Evolutionary conservation across 1,140 invertebrate species (phyloP).

Genomic region (Polypedilum pembai): DNA sequence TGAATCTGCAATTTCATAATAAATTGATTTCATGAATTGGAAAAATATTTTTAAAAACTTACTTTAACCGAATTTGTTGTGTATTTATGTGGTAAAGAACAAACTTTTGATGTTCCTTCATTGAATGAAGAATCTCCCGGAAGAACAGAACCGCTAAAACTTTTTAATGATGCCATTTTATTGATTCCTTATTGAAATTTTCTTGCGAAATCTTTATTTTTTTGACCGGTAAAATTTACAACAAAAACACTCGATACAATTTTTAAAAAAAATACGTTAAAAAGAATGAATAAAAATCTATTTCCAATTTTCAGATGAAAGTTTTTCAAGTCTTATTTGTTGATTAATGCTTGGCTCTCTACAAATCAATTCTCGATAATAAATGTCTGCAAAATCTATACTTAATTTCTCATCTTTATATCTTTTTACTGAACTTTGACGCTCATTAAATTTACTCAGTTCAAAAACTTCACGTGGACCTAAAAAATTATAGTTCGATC

Average conservation of each 20-base stretch:
- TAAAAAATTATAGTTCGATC: neutral
- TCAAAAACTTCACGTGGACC: neutral
- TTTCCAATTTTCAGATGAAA: neutral
- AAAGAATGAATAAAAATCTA: no score
- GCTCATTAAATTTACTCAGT: neutral
- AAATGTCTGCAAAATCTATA: neutral
- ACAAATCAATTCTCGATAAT: neutral
- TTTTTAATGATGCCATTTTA: slow-evolving; percentile 5
- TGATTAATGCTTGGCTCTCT: neutral
- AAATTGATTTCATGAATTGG: neutral
- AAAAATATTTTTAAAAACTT: neutral
- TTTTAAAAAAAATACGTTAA: no score
- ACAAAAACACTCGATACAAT: no score
- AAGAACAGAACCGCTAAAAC: neutral
- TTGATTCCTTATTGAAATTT: neutral
- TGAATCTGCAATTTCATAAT: slow-evolving; percentile 29
- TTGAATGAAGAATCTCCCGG: neutral
- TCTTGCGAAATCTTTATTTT: no score
- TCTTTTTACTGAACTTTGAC: neutral
- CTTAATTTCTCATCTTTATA: neutral
- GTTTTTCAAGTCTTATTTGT: neutral
- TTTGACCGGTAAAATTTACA: no score
- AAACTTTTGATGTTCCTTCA: neutral
- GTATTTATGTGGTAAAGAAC: neutral
- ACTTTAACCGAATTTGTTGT: neutral